Base-by-base conservation (phyloP, 1,140 invertebrate genomes). In the Sinella curviseta region DNA sequence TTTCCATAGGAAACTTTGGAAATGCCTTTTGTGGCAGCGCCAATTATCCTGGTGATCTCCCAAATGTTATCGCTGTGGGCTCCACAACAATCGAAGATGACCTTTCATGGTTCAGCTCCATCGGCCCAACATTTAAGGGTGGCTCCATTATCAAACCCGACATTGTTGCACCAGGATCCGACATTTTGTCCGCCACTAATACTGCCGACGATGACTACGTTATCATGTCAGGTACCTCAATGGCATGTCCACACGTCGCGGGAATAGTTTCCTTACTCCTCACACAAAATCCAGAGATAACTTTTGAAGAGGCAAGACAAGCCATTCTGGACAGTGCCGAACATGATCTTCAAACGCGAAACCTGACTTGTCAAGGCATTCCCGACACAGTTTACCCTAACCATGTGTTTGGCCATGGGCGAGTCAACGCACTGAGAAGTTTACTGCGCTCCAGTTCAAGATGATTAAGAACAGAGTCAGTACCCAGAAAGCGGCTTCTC, bases 1-100 rank as follows among this genome's bases (percentile, higher is more conserved):
- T 83, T 34, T 65, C 78, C 30, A 48, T 54, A 2, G 82, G 82
- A 36, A 83, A 83, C 55, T 30, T 1, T 3, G 82, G 82, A 14
- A 60, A 78, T 0, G 20, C 1, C 30, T 70, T 70, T 33, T 83
- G 82, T 54, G 30, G 28, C 20, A 70, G 48, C 34, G 77, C 39
- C 1, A n/a, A 34, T 0, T 80, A 80, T 31, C 82, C 82, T 2
- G 82, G 78, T 26, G 78, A 83, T 1, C 31, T 31, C 1, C 8
- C 16, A 30, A 57, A 28, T 48, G 76, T 77, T 3, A 77, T 77
- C 26, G 54, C 31, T 26, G 76, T 77, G 1, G 76, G 48, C 12
- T 55, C 76, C 39, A 77, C 55, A 16, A 60, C 26, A 4, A 34
- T 26, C 2, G 39, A 55, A 3, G 55, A 77, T 14, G 26, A 57